Base-by-base conservation (phyloP, 2,113 vertebrate genomes). In the Copsychus sechellarum region DNA sequence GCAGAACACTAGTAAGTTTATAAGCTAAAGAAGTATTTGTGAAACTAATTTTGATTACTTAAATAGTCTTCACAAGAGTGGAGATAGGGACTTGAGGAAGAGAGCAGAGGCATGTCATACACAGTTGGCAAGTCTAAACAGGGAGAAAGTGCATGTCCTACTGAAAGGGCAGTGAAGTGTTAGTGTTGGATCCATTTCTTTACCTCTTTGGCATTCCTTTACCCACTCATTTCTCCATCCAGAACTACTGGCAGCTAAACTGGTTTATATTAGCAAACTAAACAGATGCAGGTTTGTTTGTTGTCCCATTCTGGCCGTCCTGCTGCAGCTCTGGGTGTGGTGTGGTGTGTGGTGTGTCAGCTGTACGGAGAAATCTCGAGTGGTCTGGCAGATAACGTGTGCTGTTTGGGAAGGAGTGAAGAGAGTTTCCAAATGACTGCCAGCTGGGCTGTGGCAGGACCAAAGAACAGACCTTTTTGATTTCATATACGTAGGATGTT, bases 61-160 rank as follows among this genome's bases (percentile, higher is more conserved):
- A 12, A 47, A 12, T 74, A n/a, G 8, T 81, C 12, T 34, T 86
- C 17, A 26, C 13, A 15, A 10, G 10, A 28, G 4, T 23, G 34
- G 29, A 72, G 64, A 38, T 47, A 5, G 0, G 0, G 24, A 50
- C 6, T 50, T 4, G 2, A 62, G 42, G 14, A 29, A 62, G 56
- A 34, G 54, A 45, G 36, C 45, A 65, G 42, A 3, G 89, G 54
- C 9, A 1, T 21, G 5, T 31, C n/a, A 26, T 40, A 12, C 5
- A 29, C 6, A 29, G 28, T 67, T 84, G 26, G 12, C 2, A 4
- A 50, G 38, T 77, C 18, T 31, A 4, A 22, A 12, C 14, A 54
- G 23, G 16, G 25, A n/a, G 26, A 73, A 29, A 83, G 12, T 26
- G 7, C 47, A 53, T 31, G 9, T 51, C 18, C 33, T 53, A 1